These are phyloP conservation scores for Drusus annulatus DNA, from an alignment of 1,140 invertebrate species.

Conservation along the genomic window DNA sequence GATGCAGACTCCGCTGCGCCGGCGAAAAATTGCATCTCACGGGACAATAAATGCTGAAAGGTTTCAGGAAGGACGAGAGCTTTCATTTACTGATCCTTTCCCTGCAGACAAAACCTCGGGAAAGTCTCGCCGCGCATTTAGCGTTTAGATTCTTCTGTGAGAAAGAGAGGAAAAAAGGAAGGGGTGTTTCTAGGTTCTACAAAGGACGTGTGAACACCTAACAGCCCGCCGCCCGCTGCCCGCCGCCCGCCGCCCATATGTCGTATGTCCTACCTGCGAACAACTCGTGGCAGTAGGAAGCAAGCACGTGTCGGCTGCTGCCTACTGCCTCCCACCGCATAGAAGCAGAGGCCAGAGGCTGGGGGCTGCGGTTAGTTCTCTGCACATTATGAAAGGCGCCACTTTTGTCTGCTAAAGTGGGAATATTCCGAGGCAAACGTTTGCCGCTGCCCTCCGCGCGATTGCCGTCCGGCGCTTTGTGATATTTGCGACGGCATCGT, in stretches of 20 bases:
- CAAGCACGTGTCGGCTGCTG: background rate
- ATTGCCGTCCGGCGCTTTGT: conserved; percentile 30
- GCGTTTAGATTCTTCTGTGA: conserved; percentile 1
- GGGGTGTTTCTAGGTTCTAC: conserved; percentile 32
- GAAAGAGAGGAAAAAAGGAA: background rate
- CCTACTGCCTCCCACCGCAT: background rate
- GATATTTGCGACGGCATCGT: conserved; percentile 37
- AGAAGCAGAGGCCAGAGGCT: conserved; percentile 13
- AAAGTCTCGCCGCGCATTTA: conserved; percentile 19
- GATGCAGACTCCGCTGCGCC: background rate
- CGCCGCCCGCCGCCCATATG: background rate
- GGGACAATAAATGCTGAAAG: conserved; percentile 39
- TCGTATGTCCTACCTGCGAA: background rate
- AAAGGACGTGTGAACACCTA: conserved; percentile 40
- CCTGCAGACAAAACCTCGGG: conserved; percentile 21
- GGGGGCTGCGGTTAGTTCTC: conserved; percentile 46
- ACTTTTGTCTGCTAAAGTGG: conserved; percentile 39
- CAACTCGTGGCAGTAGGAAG: background rate
- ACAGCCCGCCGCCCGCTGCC: background rate
- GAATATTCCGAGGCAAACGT: conserved; percentile 38
- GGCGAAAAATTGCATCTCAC: conserved; percentile 22
- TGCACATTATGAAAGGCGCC: conserved; percentile 44
- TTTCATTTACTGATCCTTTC: conserved; percentile 30
- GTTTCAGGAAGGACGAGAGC: conserved; percentile 29
- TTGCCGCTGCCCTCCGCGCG: conserved; percentile 5